These are phyloP conservation scores for Malthinus flaveolus DNA, from an alignment of 2,888 invertebrate species.

Conservation along the genomic window DNA sequence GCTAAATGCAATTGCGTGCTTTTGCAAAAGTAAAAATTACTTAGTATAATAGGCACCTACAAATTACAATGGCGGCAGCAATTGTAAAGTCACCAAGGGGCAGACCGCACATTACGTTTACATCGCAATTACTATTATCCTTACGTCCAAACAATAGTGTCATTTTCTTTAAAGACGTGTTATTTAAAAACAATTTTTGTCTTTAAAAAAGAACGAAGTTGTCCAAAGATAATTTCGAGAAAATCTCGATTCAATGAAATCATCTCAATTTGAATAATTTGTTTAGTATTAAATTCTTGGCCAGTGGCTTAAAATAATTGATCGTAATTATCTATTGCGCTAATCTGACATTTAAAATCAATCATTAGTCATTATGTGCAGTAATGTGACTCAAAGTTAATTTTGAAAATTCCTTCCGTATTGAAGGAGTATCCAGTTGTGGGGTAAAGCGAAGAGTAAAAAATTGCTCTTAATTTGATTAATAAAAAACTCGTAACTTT, in stretches of 20 bases:
- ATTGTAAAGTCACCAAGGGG: slow-evolving; percentile 30
- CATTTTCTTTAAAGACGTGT: slow-evolving; percentile 4
- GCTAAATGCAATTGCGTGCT: slow-evolving; percentile 30
- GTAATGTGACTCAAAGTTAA: no score
- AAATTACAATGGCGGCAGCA: slow-evolving; percentile 26
- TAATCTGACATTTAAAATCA: slow-evolving; percentile 4
- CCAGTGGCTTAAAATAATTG: slow-evolving; percentile 3
- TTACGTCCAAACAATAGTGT: slow-evolving; percentile 26
- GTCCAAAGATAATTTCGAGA: no score
- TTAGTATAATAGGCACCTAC: slow-evolving; percentile 26
- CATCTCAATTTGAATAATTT: slow-evolving; percentile 1
- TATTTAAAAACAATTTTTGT: slow-evolving; percentile 4
- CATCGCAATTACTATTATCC: slow-evolving; percentile 27
- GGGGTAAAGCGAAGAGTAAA: no score
- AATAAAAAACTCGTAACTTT: no score
- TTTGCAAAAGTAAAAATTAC: slow-evolving; percentile 28
- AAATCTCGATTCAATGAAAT: neutral
- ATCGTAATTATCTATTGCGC: neutral
- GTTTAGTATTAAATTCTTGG: neutral
- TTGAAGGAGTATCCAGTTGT: no score
- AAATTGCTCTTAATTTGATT: no score
- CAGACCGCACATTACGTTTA: slow-evolving; percentile 25
- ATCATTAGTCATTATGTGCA: neutral
- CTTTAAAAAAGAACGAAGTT: no score
- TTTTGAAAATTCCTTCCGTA: no score